phyloP scores from a whole-genome alignment of 2,113 vertebrate genomes.

The Chiloscyllium plagiosum region DNA sequence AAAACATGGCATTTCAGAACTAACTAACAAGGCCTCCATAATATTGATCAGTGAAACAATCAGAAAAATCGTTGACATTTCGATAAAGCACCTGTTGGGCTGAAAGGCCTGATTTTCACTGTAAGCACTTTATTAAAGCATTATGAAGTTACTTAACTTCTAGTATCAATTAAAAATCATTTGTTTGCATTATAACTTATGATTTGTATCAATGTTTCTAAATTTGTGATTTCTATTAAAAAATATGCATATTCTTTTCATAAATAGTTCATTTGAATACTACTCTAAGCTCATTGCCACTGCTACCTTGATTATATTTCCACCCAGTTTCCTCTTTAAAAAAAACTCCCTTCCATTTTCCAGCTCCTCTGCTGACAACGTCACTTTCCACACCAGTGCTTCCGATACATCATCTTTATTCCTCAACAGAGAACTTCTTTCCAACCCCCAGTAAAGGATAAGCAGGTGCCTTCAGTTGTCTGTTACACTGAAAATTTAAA shows the following conservation, averaged over 20 bases:
- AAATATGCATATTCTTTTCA: neutral
- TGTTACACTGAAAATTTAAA: neutral
- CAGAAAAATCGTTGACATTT: neutral
- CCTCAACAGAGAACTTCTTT: too few species aligned
- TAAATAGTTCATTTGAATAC: neutral
- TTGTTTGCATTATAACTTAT: neutral
- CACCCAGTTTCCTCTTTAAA: neutral
- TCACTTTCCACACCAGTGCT: neutral
- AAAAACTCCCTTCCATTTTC: neutral
- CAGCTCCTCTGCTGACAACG: neutral
- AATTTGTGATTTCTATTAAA: neutral
- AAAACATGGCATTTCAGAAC: neutral
- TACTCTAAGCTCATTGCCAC: neutral
- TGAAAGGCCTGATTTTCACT: neutral
- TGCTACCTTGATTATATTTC: neutral
- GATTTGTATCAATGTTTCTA: neutral
- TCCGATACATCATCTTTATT: neutral
- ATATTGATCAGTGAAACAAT: neutral
- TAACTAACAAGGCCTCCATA: neutral
- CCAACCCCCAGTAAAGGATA: neutral
- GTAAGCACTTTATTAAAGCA: neutral
- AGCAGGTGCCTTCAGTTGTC: neutral
- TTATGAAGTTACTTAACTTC: neutral
- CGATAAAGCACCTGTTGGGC: neutral
- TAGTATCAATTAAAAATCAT: neutral